Evolutionary conservation across 2,888 invertebrate genomes (phyloP).

Genomic region (Acrocyrtus sp.): DNA sequence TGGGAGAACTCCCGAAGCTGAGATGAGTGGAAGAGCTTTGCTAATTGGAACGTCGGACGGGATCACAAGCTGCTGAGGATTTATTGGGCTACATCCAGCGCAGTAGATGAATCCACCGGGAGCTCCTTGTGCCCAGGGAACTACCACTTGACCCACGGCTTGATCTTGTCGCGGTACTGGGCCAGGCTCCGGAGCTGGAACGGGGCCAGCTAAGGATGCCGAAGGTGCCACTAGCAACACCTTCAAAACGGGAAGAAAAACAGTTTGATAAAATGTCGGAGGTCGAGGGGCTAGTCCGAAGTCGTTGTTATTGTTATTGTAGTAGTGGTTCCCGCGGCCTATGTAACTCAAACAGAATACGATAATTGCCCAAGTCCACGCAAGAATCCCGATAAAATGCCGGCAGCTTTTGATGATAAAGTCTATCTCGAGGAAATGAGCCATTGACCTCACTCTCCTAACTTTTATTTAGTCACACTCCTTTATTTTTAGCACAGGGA

Average conservation of each 20-base stretch:
- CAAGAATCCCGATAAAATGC: constrained; percentile 49
- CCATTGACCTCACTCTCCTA: constrained; percentile 33
- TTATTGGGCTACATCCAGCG: constrained; percentile 32
- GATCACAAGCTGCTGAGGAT: constrained; percentile 21
- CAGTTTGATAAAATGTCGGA: constrained; percentile 47
- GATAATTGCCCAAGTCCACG: constrained; percentile 57
- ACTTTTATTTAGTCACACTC: not conserved
- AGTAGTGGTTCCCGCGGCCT: constrained; percentile 42
- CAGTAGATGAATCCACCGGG: constrained; percentile 39
- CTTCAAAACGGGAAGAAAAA: constrained; percentile 53
- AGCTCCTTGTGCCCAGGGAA: constrained; percentile 18
- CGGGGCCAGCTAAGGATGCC: constrained; percentile 13
- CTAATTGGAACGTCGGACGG: constrained; percentile 11
- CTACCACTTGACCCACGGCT: not conserved
- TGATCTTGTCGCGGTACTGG: not conserved
- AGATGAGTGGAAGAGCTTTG: not conserved
- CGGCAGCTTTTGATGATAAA: constrained; percentile 50
- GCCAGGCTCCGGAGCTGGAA: not conserved
- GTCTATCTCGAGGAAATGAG: constrained; percentile 47
- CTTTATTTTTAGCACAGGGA: not conserved
- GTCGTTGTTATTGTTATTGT: constrained; percentile 45
- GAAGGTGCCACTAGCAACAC: constrained; percentile 53
- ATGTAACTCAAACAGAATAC: constrained; percentile 53
- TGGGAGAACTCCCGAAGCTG: constrained; percentile 15
- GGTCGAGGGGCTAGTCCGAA: too few relatives aligned